Conservation (phyloP, 1,140 invertebrate genomes). For the Lamellibrachia luymesi region DNA sequence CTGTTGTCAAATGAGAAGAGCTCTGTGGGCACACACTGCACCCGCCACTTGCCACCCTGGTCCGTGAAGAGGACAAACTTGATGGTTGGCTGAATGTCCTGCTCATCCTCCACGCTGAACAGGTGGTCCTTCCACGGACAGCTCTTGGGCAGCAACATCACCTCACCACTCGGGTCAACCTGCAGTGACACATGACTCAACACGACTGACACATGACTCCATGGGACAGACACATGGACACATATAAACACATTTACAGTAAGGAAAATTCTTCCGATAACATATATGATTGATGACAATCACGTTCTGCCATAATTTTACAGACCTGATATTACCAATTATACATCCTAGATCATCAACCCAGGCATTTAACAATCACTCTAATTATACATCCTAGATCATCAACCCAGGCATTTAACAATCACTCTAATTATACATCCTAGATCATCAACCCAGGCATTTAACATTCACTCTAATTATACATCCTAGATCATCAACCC, state of each 20-base stretch:
- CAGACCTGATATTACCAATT: too few relatives aligned
- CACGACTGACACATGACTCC: not conserved
- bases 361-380: too few relatives aligned
- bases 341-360: too few relatives aligned
- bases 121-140: conserved; percentile 91
- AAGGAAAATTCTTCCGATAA: too few relatives aligned
- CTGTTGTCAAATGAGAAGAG: conserved; percentile 75
- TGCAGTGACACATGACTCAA: conserved; percentile 32
- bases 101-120: conserved; percentile 75
- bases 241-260: not conserved
- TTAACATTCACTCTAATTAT: too few relatives aligned
- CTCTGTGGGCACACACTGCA: conserved; percentile 76
- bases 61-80: conserved; percentile 77
- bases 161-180: conserved; percentile 72
- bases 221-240: not conserved
- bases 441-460: too few relatives aligned
- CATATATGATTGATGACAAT: too few relatives aligned
- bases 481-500: too few relatives aligned
- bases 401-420: too few relatives aligned
- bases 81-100: conserved; percentile 65
- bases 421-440: too few relatives aligned
- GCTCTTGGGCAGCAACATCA: conserved; percentile 66
- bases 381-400: too few relatives aligned
- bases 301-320: too few relatives aligned
- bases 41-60: conserved; percentile 69